A percentile compares a stretch with the other conserved stretches of the same genome.
phyloP scores from a whole-genome alignment of 2,113 vertebrate species.

The Chascanopsetta lugubris region DNA sequence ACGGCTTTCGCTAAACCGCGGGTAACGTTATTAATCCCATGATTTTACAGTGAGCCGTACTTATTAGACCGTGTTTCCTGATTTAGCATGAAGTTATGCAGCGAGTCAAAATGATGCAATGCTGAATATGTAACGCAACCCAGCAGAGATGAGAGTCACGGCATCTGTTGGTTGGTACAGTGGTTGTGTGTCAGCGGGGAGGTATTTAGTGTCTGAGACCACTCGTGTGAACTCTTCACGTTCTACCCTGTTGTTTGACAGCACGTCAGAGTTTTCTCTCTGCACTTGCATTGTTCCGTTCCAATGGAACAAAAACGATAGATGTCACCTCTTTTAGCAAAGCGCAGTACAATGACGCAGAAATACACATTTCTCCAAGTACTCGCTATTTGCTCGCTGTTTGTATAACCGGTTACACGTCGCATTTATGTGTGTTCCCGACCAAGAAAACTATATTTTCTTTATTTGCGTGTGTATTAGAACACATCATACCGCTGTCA shows the following conservation, averaged over 20 bases:
- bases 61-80: background rate
- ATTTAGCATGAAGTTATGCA: background rate
- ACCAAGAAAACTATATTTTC: too few species aligned
- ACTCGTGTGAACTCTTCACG: too few species aligned
- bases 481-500: too few species aligned
- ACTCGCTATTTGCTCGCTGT: too few species aligned
- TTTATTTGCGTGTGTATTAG: too few species aligned
- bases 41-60: conserved; percentile 6
- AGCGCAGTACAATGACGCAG: too few species aligned
- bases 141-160: background rate
- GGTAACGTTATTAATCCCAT: conserved; percentile 12
- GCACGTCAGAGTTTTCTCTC: too few species aligned
- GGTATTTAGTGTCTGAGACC: background rate
- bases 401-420: too few species aligned
- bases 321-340: background rate
- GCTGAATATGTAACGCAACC: background rate
- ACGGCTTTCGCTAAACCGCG: background rate
- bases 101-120: background rate
- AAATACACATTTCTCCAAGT: too few species aligned
- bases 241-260: too few species aligned
- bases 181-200: background rate
- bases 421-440: too few species aligned
- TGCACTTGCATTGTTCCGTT: background rate
- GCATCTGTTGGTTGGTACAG: background rate
- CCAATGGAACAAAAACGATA: too few species aligned